Evolutionary conservation across 2,888 invertebrate species (phyloP), one percentile per base, ranked within the genome.

Genomic region (Balanococcus diminutus): DNA sequence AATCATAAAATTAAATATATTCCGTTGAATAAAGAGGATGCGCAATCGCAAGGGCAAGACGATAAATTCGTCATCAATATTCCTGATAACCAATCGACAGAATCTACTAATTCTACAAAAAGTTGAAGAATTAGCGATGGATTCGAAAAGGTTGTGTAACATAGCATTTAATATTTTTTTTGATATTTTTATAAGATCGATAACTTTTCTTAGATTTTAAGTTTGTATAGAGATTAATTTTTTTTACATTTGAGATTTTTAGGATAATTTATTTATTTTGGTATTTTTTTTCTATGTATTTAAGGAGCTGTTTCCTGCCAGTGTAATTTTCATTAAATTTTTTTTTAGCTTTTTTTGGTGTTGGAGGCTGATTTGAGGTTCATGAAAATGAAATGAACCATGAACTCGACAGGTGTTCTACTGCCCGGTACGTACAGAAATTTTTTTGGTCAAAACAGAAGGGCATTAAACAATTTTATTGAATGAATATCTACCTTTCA

Each of bases 1-100:
- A 84, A 84, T 39, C 72, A 84, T 75, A 84, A 84, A 72, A 31
- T 84, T 39, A 84, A 84, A 31, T 84, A 84, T 28, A 84, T 84
- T 28, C 84, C 84, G 4, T 28, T 84, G 11, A 72, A 46, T n/a
- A n/a, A n/a, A n/a, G n/a, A n/a, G n/a, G n/a, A n/a, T n/a, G n/a
- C n/a, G n/a, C n/a, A n/a, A n/a, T n/a, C n/a, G n/a, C n/a, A n/a
- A n/a, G n/a, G n/a, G n/a, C n/a, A 84, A 14, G 28, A 39, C 28
- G 67, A 67, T 31, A 84, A 84, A 46, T 42, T 84, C 5, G 72
- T 75, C n/a, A 84, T 84, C 19, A 72, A 31, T 42, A 72, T 84
- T 25, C 84, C 84, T 16, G 84, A 72, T 16, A 36, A 22, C 11
- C 42, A 84, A 25, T 39, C 72, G 42, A 84, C 84, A 25, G 46